These are phyloP conservation scores for Seriola aureovittata DNA, from an alignment of 2,113 vertebrate genomes.

Conservation along the genomic window DNA sequence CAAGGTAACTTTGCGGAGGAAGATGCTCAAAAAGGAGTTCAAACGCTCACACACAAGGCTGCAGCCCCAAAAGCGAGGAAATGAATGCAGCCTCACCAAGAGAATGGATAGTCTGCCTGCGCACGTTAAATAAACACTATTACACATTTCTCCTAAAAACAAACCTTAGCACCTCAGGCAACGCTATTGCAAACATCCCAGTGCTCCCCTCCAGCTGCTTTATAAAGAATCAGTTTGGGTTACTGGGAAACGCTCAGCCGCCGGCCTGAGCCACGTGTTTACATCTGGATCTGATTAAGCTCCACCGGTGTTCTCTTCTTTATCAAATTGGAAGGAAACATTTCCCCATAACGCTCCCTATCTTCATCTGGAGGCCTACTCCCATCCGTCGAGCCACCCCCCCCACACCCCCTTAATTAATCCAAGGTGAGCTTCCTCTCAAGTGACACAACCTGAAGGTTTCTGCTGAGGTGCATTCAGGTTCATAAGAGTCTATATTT, in stretches of 20 bases:
- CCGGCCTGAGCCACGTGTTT: constrained; percentile 58
- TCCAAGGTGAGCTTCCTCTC: constrained; percentile 47
- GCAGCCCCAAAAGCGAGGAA: constrained; percentile 15
- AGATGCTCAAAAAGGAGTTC: constrained; percentile 28
- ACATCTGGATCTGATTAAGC: constrained; percentile 63
- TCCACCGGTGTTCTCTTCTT: constrained; percentile 39
- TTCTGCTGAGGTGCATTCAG: constrained; percentile 3
- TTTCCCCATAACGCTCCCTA: constrained; percentile 48
- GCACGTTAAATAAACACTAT: constrained; percentile 26
- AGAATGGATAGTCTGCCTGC: constrained; percentile 9
- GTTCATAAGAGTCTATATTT: constrained; percentile 13
- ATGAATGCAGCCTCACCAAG: constrained; percentile 6
- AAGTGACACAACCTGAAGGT: constrained; percentile 17
- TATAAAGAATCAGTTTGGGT: constrained; percentile 73
- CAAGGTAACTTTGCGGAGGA: constrained; percentile 40
- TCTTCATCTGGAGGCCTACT: constrained; percentile 49
- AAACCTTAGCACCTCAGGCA: constrained; percentile 60
- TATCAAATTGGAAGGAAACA: constrained; percentile 56
- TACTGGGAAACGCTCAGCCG: constrained; percentile 51
- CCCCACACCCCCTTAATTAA: constrained; percentile 32
- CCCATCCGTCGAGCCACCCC: constrained; percentile 8
- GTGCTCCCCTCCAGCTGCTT: constrained; percentile 58
- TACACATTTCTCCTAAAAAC: constrained; percentile 42
- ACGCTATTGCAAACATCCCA: constrained; percentile 74
- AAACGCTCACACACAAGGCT: constrained; percentile 22